phyloP scores from a whole-genome alignment of 2,888 invertebrate species.

The Spodoptera picta region DNA sequence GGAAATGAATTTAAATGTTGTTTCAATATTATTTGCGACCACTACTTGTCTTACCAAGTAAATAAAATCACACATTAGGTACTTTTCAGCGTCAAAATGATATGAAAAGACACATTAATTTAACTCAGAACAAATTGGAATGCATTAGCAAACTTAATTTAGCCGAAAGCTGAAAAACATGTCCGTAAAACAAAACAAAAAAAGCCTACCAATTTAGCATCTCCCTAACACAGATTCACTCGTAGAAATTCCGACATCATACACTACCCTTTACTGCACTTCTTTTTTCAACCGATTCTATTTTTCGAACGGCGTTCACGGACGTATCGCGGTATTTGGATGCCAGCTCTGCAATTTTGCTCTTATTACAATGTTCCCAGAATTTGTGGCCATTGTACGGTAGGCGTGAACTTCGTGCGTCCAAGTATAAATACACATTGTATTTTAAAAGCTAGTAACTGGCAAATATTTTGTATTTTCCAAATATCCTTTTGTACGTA shows the following conservation, averaged over 20 bases:
- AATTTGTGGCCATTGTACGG: conserved; percentile 37
- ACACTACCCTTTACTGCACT: conserved; percentile 10
- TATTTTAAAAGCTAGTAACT: conserved; percentile 24
- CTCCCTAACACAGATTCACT: background rate
- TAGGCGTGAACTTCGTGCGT: conserved; percentile 33
- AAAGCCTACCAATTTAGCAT: background rate
- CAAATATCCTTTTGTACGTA: conserved; percentile 2
- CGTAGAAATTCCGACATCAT: conserved; percentile 10
- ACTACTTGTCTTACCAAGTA: too few relatives aligned
- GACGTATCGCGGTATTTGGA: conserved; percentile 56
- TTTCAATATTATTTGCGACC: too few relatives aligned
- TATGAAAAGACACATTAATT: too few relatives aligned
- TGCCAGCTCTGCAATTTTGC: conserved; percentile 52
- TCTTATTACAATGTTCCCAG: conserved; percentile 42
- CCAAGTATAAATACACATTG: conserved; percentile 37
- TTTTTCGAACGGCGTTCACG: conserved; percentile 47
- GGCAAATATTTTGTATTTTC: conserved; percentile 16
- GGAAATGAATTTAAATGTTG: background rate
- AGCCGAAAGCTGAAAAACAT: too few relatives aligned
- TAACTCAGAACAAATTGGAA: too few relatives aligned
- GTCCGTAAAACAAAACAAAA: too few relatives aligned
- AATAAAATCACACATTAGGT: too few relatives aligned
- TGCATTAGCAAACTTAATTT: too few relatives aligned
- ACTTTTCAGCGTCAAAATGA: too few relatives aligned
- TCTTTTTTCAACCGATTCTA: conserved; percentile 51